Evolutionary conservation across 2,797 vertebrate genomes (phyloP).

Genomic region (Dendrocincla fuliginosa): DNA sequence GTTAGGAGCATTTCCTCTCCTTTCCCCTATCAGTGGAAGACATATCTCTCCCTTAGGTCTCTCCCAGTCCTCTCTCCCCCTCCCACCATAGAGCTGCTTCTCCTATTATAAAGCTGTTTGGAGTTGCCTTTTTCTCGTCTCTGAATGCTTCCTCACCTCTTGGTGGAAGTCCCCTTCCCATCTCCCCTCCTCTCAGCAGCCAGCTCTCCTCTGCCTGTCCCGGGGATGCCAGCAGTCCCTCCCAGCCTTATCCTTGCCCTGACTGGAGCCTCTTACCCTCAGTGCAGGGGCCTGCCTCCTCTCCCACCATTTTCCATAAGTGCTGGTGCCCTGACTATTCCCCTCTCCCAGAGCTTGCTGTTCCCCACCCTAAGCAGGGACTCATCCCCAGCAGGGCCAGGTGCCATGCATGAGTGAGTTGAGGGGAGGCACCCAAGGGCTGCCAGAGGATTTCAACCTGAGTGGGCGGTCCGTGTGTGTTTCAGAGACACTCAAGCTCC

Average conservation of each 20-base stretch:
- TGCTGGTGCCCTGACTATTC: background rate
- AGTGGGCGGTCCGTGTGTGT: rapidly evolving
- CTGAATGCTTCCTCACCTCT: background rate
- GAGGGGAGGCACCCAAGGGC: background rate
- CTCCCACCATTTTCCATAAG: background rate
- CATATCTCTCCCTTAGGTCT: background rate
- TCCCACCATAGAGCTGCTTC: background rate
- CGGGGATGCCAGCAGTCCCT: background rate
- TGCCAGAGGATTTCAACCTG: background rate
- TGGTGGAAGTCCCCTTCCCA: background rate
- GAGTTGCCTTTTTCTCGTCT: background rate
- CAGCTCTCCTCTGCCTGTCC: background rate
- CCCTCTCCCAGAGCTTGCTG: background rate
- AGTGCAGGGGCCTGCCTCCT: background rate
- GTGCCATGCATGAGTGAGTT: rapidly evolving
- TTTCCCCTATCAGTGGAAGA: background rate
- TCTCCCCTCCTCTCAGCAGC: background rate
- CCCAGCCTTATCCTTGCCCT: background rate
- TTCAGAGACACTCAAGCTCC: rapidly evolving
- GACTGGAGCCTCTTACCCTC: background rate
- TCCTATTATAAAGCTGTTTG: background rate
- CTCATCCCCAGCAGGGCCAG: background rate
- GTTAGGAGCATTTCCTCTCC: background rate
- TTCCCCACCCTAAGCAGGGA: background rate
- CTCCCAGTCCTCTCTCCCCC: background rate